Percentiles rank a stretch among this genome's conserved stretches.
These are phyloP conservation scores for Charanyca ferruginea DNA, from an alignment of 2,888 invertebrate species.

Conservation along the genomic window DNA sequence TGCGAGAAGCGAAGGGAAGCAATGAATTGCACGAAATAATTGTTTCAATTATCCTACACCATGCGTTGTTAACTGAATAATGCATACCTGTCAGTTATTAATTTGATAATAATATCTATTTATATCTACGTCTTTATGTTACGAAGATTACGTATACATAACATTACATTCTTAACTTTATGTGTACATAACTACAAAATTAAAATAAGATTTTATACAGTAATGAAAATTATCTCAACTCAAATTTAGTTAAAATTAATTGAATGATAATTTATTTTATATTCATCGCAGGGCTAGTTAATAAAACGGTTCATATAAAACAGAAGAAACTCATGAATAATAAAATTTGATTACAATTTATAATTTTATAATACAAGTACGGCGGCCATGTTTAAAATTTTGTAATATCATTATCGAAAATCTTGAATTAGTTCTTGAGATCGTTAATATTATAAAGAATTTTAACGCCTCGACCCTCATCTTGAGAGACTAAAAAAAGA, in stretches of 20 bases:
- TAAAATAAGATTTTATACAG: slow-evolving; percentile 1
- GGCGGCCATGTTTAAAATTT: slow-evolving; percentile 3
- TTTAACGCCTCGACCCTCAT: slow-evolving; percentile 49
- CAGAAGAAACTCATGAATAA: slow-evolving; percentile 21
- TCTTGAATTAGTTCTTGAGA: slow-evolving; percentile 31
- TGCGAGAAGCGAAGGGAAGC: no score
- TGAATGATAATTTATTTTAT: slow-evolving; percentile 2
- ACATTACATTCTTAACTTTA: no score
- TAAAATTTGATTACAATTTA: slow-evolving; percentile 18
- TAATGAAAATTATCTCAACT: slow-evolving; percentile 2
- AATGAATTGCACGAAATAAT: neutral
- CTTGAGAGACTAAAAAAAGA: slow-evolving; percentile 24
- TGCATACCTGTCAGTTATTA: slow-evolving; percentile 17
- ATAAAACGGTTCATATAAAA: neutral
- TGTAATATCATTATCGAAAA: slow-evolving; percentile 27
- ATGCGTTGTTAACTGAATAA: slow-evolving; percentile 21
- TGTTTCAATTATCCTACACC: neutral
- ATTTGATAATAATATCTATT: slow-evolving; percentile 15
- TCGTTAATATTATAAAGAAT: slow-evolving; percentile 42
- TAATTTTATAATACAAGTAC: slow-evolving; percentile 6
- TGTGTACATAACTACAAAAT: neutral
- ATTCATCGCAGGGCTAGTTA: slow-evolving; percentile 6
- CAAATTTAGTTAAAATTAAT: neutral
- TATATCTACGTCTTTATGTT: slow-evolving; percentile 2
- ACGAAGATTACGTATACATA: slow-evolving; percentile 26